These are phyloP conservation scores for Anas capensis DNA, from an alignment of 2,797 vertebrate species.

Conservation along the genomic window DNA sequence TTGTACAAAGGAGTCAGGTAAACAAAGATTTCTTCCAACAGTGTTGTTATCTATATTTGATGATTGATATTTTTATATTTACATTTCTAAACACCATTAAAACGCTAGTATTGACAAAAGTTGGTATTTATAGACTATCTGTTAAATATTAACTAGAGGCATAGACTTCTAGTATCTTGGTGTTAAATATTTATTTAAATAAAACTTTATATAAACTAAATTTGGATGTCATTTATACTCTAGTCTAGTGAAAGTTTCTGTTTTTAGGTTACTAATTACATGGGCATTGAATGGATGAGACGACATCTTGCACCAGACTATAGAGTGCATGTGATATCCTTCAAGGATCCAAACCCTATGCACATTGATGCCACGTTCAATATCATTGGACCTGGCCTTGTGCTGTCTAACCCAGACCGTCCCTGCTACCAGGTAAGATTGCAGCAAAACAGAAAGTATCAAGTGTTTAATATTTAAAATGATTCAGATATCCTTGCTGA, in stretches of 20 bases:
- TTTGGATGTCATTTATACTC: neutral
- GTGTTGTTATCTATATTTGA: neutral
- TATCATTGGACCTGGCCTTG: slow-evolving; percentile 97
- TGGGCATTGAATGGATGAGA: slow-evolving; percentile 99
- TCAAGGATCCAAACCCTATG: slow-evolving; percentile 98
- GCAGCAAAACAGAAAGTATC: neutral
- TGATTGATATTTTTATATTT: neutral
- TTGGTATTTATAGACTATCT: neutral
- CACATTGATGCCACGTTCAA: slow-evolving; percentile 99
- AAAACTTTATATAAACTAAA: neutral
- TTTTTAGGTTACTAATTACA: slow-evolving; percentile 92
- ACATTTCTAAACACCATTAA: neutral
- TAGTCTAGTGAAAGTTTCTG: neutral
- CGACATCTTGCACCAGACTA: slow-evolving; percentile 95
- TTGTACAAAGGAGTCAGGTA: slow-evolving; percentile 98
- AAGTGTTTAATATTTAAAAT: neutral
- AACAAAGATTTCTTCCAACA: neutral
- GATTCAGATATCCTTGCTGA: too few species aligned
- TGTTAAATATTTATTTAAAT: neutral
- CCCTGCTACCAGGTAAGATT: slow-evolving; percentile 92
- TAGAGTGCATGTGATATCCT: slow-evolving; percentile 92
- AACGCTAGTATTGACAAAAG: neutral
- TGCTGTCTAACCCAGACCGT: slow-evolving; percentile 96
- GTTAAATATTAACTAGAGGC: neutral
- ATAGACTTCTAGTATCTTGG: neutral